A percentile compares a stretch with the other conserved stretches of the same genome.
These are phyloP conservation scores for Hemistola chrysoprasaria DNA, from an alignment of 2,888 invertebrate species.

Conservation along the genomic window DNA sequence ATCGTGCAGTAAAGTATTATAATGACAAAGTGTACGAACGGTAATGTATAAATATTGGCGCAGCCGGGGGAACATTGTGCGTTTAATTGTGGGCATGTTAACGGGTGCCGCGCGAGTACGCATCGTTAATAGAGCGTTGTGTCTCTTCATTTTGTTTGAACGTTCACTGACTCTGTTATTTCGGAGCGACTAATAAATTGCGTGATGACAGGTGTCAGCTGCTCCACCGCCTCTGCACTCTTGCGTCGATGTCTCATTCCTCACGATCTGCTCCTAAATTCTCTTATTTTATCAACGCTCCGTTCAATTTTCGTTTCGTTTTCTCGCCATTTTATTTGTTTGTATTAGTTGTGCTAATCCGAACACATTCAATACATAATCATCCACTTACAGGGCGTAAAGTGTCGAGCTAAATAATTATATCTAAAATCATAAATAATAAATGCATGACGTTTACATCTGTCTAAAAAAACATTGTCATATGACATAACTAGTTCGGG, in stretches of 20 bases:
- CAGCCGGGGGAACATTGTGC: constrained; percentile 46
- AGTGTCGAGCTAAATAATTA: too few species aligned
- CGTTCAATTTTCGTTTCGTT: constrained; percentile 78
- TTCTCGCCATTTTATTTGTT: constrained; percentile 69
- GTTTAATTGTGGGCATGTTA: constrained; percentile 66
- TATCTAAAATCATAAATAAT: too few species aligned
- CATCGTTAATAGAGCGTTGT: constrained; percentile 78
- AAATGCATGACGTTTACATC: too few species aligned
- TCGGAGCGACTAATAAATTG: constrained; percentile 81
- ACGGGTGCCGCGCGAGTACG: constrained; percentile 62
- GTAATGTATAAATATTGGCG: constrained; percentile 31
- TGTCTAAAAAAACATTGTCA: too few species aligned
- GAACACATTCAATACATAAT: constrained; percentile 20
- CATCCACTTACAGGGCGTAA: constrained; percentile 2
- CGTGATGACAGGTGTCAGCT: constrained; percentile 82
- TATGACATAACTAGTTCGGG: too few species aligned
- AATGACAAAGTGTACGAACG: constrained; percentile 33
- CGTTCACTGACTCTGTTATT: constrained; percentile 79
- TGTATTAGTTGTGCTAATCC: constrained; percentile 58
- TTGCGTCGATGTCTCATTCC: constrained; percentile 82
- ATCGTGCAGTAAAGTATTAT: constrained; percentile 34
- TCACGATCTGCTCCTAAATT: constrained; percentile 79
- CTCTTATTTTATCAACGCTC: constrained; percentile 81
- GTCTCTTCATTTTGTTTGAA: constrained; percentile 77
- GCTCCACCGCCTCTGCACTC: constrained; percentile 81